A percentile compares a stretch with the other conserved stretches of the same genome.
These are phyloP conservation scores for Tachysurus fulvidraco DNA, from an alignment of 2,113 vertebrate species.

Conservation along the genomic window DNA sequence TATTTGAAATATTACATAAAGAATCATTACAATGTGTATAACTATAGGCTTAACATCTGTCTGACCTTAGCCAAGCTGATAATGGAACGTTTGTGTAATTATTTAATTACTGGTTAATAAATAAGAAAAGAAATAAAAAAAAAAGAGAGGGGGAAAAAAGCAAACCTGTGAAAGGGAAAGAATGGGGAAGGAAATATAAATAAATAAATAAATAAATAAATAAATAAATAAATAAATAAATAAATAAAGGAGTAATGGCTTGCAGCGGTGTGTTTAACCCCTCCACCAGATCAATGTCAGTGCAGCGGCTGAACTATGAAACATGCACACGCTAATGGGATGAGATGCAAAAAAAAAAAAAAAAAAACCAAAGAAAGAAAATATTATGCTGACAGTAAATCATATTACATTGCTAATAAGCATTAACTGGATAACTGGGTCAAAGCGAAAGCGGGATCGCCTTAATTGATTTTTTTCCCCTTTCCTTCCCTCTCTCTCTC, in stretches of 20 bases:
- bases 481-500: conserved; percentile 33
- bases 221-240: not conserved
- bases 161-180: no score
- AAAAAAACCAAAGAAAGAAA: conserved; percentile 81
- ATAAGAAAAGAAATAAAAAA: no score
- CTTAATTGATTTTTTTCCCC: conserved; percentile 99
- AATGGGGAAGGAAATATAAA: no score
- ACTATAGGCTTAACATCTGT: not conserved
- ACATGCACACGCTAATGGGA: conserved; percentile 98
- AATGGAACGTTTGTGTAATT: not conserved
- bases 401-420: conserved; percentile 99
- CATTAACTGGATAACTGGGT: conserved; percentile 99
- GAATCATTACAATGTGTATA: not conserved
- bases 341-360: conserved; percentile 86
- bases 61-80: not conserved
- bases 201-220: not conserved
- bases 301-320: conserved; percentile 85
- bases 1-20: not conserved
- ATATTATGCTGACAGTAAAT: conserved; percentile 99
- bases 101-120: no score
- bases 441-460: conserved; percentile 99
- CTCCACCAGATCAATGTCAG: conserved; percentile 90
- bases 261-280: conserved; percentile 72
- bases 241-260: conserved; percentile 55
- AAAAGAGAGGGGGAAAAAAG: no score